A percentile compares a stretch with the other conserved stretches of the same genome.
Evolutionary conservation across 2,888 invertebrate species (phyloP).

Genomic region (Limenitis camilla): DNA sequence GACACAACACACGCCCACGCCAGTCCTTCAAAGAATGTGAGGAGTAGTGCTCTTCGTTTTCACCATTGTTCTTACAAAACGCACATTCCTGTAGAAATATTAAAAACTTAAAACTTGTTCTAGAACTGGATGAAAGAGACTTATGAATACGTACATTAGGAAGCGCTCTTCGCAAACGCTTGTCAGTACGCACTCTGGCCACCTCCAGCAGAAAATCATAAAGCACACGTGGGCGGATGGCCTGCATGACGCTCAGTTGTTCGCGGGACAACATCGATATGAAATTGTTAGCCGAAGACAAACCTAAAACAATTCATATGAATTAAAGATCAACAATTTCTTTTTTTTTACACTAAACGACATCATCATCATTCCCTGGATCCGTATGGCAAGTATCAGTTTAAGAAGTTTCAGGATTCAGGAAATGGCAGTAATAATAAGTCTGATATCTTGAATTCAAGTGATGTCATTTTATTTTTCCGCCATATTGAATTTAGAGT

Average conservation of each 20-base stretch:
- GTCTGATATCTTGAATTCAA: too few relatives aligned
- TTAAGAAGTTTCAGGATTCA: too few relatives aligned
- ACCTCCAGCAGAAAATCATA: conserved; percentile 61
- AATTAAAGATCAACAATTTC: background rate
- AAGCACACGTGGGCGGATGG: conserved; percentile 55
- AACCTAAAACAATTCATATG: background rate
- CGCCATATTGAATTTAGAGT: too few relatives aligned
- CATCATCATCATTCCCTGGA: too few relatives aligned
- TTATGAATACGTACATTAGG: conserved; percentile 45
- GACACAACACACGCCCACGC: conserved; percentile 79
- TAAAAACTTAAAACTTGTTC: too few relatives aligned
- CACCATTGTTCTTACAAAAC: conserved; percentile 79
- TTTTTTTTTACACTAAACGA: too few relatives aligned
- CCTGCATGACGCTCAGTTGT: conserved; percentile 53
- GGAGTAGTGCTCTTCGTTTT: conserved; percentile 76
- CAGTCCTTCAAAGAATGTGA: conserved; percentile 79
- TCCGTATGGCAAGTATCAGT: too few relatives aligned
- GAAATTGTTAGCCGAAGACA: conserved; percentile 61
- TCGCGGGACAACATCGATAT: conserved; percentile 63
- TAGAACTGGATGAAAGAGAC: too few relatives aligned
- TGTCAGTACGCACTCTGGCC: conserved; percentile 54
- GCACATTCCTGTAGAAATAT: conserved; percentile 64
- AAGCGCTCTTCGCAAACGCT: conserved; percentile 52
- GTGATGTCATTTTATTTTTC: too few relatives aligned
- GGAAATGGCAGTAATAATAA: too few relatives aligned